These are phyloP conservation scores for Anguilla marmorata DNA, from an alignment of 2,797 vertebrate species.

Conservation along the genomic window DNA sequence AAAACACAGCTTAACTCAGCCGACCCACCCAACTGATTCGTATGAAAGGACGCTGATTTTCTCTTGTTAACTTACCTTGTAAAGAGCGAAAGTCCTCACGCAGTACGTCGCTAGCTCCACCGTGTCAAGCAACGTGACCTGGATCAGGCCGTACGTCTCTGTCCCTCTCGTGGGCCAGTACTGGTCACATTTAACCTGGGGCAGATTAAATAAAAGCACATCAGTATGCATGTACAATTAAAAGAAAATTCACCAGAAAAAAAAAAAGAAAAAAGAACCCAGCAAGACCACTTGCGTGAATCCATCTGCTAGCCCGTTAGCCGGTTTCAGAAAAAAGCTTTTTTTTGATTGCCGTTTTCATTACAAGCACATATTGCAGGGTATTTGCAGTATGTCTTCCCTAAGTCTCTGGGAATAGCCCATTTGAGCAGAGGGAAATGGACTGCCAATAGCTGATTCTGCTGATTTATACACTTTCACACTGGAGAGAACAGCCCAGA, in stretches of 20 bases:
- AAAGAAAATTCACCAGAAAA: not conserved
- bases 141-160: conserved; percentile 93
- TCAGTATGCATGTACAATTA: not conserved
- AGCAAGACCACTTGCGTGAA: not conserved
- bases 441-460: conserved; percentile 38
- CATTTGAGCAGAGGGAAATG: not conserved
- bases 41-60: not conserved
- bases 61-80: conserved; percentile 79
- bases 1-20: not conserved
- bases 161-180: conserved; percentile 97
- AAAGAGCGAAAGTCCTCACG: conserved; percentile 94
- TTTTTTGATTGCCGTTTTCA: conserved; percentile 2
- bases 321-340: not conserved
- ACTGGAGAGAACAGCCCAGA: conserved; percentile 69
- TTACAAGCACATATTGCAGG: not conserved
- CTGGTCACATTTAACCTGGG: conserved; percentile 96
- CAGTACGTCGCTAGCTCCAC: conserved; percentile 96
- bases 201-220: conserved; percentile 28
- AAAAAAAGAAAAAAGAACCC: not conserved
- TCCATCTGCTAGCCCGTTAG: not conserved
- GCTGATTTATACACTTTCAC: conserved; percentile 69
- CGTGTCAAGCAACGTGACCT: conserved; percentile 92
- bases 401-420: not conserved
- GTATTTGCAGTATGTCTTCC: conserved; percentile 17
- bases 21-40: not conserved